A percentile compares a stretch with the other conserved stretches of the same genome.
Conservation (phyloP, 2,888 invertebrate species). For the Heliconius charithonia region DNA sequence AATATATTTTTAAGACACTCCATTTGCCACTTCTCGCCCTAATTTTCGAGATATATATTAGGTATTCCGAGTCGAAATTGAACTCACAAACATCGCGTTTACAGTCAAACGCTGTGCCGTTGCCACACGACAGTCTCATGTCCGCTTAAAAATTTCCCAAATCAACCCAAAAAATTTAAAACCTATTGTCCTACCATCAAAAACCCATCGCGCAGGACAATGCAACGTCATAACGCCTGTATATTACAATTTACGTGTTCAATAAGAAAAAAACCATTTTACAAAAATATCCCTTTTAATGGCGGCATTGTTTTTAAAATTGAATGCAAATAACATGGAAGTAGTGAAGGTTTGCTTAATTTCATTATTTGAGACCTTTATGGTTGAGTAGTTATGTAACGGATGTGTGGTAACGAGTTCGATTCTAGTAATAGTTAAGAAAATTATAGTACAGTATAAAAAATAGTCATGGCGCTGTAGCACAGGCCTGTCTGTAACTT, state of each 20-base stretch:
- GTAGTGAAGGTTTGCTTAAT: conserved; percentile 1
- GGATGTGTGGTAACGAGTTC: not conserved
- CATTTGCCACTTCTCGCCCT: too few relatives aligned
- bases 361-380: not conserved
- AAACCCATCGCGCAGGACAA: conserved; percentile 66
- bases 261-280: not conserved
- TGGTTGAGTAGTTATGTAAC: not conserved
- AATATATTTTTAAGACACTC: too few relatives aligned
- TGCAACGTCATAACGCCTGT: conserved; percentile 51
- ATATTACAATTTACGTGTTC: conserved; percentile 13
- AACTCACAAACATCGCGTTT: too few relatives aligned
- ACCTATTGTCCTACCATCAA: conserved; percentile 57
- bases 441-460: too few relatives aligned
- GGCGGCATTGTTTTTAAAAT: conserved; percentile 6
- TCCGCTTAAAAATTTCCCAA: not conserved
- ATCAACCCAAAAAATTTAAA: conserved; percentile 44
- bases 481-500: too few relatives aligned
- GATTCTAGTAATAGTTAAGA: too few relatives aligned
- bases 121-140: not conserved
- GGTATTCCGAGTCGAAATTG: too few relatives aligned
- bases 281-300: conserved; percentile 21
- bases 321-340: not conserved
- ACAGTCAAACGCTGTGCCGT: too few relatives aligned
- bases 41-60: not conserved
- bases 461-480: too few relatives aligned